Evolutionary conservation across 2,113 vertebrate species (phyloP).

Genomic region (Nyctereutes procyonoides): DNA sequence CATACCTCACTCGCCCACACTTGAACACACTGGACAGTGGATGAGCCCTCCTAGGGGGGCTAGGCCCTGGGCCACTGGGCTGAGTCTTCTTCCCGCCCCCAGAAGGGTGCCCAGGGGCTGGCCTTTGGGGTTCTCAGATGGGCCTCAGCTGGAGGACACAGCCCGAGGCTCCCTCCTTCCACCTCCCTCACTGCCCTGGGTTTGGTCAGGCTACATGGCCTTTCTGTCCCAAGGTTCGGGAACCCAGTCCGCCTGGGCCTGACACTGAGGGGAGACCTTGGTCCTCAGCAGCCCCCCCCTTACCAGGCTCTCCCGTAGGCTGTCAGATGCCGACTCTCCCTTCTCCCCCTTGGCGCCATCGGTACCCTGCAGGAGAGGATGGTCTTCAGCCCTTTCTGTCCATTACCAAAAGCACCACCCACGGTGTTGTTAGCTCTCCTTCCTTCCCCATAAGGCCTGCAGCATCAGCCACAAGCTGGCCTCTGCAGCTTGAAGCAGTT

Average conservation of each 20-base stretch:
- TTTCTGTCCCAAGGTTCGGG: neutral
- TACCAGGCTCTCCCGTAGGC: constrained; percentile 93
- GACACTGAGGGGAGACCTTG: neutral
- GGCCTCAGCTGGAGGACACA: neutral
- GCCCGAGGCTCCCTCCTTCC: neutral
- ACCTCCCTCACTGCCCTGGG: neutral
- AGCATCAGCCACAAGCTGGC: neutral
- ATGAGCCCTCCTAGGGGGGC: neutral
- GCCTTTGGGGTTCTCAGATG: neutral
- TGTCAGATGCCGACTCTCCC: constrained; percentile 89
- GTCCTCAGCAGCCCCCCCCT: constrained; percentile 71
- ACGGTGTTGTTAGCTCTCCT: accelerated
- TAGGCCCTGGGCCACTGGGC: neutral
- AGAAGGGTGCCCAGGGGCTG: neutral
- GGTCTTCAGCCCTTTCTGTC: constrained; percentile 20
- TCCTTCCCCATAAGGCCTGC: neutral
- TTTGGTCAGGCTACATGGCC: neutral
- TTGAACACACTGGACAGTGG: neutral
- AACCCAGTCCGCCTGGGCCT: no score
- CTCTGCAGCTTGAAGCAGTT: neutral
- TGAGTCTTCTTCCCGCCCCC: neutral
- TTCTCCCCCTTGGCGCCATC: constrained; percentile 94
- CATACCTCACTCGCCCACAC: neutral
- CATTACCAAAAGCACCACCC: neutral
- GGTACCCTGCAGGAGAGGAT: constrained; percentile 86